phyloP scores from a whole-genome alignment of 2,888 invertebrate species.

The Lysandra coridon region DNA sequence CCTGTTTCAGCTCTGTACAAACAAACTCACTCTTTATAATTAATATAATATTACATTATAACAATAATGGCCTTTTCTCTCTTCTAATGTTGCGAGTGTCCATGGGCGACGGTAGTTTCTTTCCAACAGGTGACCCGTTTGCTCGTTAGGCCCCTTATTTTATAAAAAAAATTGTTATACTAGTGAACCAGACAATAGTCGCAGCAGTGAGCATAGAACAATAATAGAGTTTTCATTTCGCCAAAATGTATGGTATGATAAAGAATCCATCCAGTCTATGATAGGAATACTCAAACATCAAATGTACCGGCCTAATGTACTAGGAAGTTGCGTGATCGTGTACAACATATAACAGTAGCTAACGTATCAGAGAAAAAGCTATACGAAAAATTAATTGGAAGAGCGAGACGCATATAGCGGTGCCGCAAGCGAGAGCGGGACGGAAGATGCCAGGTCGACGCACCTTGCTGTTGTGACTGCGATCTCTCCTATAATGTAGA shows the following conservation, averaged over 20 bases:
- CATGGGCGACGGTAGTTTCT: too few relatives aligned
- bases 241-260: not conserved
- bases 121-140: too few relatives aligned
- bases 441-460: constrained; percentile 50
- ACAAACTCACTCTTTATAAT: too few relatives aligned
- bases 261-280: not conserved
- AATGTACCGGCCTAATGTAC: constrained; percentile 28
- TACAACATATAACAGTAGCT: constrained; percentile 47
- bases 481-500: constrained; percentile 41
- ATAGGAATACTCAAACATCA: too few relatives aligned
- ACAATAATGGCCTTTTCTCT: too few relatives aligned
- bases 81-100: too few relatives aligned
- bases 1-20: too few relatives aligned
- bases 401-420: constrained; percentile 48
- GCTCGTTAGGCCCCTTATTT: too few relatives aligned
- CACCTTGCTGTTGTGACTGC: constrained; percentile 46
- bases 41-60: too few relatives aligned
- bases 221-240: not conserved
- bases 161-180: too few relatives aligned
- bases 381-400: constrained; percentile 50
- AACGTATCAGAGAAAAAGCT: constrained; percentile 48
- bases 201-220: too few relatives aligned
- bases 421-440: constrained; percentile 46
- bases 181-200: too few relatives aligned
- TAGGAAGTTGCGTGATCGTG: constrained; percentile 42